Evolutionary conservation across 1,140 invertebrate genomes (phyloP).

Genomic region (Euura lappo): DNA sequence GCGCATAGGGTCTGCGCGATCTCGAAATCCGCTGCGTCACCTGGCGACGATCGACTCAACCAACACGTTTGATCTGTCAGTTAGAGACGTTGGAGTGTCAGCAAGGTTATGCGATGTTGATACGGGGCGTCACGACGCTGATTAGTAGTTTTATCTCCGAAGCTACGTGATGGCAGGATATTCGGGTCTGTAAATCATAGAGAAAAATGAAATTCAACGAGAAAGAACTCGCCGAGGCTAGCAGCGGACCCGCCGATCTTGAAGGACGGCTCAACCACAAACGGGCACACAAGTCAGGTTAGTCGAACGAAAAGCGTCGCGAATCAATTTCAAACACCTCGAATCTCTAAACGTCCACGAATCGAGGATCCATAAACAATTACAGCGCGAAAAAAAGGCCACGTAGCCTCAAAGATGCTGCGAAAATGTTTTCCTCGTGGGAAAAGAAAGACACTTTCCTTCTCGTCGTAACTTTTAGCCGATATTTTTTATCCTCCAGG

Average conservation of each 20-base stretch:
- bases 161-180: neutral
- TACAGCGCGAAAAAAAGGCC: too few relatives aligned
- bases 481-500: slow-evolving; percentile 42
- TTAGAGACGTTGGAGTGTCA: neutral
- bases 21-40: neutral
- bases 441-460: too few relatives aligned
- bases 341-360: too few relatives aligned
- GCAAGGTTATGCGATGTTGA: neutral
- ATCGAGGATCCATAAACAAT: too few relatives aligned
- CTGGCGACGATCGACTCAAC: neutral
- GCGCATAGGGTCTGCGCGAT: too few relatives aligned
- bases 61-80: neutral
- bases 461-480: too few relatives aligned
- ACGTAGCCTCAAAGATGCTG: too few relatives aligned
- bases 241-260: slow-evolving; percentile 63
- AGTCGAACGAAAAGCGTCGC: slow-evolving; percentile 44
- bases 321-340: neutral
- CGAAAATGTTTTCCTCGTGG: too few relatives aligned
- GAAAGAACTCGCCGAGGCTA: slow-evolving; percentile 65
- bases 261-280: slow-evolving; percentile 74
- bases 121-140: neutral
- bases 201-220: slow-evolving; percentile 70
- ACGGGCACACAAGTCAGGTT: slow-evolving; percentile 64
- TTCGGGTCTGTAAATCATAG: neutral
- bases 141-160: neutral